Conservation (phyloP, 2,888 invertebrate genomes). For the Cosmorhoe ocellata region DNA sequence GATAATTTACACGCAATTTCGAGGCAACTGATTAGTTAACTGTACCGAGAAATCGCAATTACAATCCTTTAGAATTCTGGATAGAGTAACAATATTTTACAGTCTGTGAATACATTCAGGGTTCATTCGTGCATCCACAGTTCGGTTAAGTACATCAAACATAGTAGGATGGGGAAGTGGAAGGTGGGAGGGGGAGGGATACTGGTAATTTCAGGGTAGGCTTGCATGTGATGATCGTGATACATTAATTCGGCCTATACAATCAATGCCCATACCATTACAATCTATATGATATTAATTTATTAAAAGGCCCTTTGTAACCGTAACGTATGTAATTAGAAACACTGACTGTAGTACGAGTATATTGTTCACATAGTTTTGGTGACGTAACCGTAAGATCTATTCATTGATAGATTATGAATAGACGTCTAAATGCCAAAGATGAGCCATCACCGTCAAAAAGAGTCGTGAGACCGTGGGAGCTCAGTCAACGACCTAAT, state of each 20-base stretch:
- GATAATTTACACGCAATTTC: constrained; percentile 4
- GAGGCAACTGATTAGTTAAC: constrained; percentile 3
- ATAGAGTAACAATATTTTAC: not conserved
- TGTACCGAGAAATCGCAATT: not conserved
- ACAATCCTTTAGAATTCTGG: not conserved
- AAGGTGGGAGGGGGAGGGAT: not conserved
- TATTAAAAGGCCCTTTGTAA: no score
- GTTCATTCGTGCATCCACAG: constrained; percentile 4
- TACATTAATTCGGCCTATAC: no score
- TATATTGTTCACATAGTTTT: not conserved
- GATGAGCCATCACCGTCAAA: constrained; percentile 18
- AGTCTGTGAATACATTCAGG: not conserved
- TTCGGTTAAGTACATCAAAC: not conserved
- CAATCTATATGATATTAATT: no score
- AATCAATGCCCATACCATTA: no score
- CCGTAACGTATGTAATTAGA: no score
- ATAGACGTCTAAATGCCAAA: constrained; percentile 18
- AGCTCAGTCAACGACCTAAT: constrained; percentile 33
- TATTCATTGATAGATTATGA: constrained; percentile 15
- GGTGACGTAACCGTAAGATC: not conserved
- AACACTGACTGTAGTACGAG: no score
- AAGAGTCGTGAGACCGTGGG: constrained; percentile 26
- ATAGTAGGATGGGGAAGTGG: no score
- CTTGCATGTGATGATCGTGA: not conserved
- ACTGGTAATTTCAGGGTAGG: not conserved